Conservation (phyloP, 2,888 invertebrate genomes). For the Parnassius apollo region DNA sequence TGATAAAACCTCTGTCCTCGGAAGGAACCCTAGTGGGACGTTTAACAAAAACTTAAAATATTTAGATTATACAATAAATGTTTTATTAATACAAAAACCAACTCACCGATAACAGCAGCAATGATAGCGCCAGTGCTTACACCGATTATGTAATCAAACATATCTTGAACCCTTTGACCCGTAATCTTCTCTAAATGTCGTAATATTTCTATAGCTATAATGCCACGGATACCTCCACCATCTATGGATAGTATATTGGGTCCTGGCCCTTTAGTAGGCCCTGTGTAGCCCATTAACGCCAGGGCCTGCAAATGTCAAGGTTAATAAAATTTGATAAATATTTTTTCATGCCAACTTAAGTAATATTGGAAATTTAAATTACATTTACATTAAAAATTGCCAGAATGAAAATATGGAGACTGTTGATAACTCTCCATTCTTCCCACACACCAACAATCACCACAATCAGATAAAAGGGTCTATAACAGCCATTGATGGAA, state of each 20-base stretch:
- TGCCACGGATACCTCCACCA: slow-evolving; percentile 94
- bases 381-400: no score
- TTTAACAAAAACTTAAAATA: no score
- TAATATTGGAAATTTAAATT: background rate
- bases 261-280: slow-evolving; percentile 86
- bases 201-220: slow-evolving; percentile 91
- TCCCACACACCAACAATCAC: no score
- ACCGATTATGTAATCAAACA: slow-evolving; percentile 94
- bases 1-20: no score
- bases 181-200: slow-evolving; percentile 87
- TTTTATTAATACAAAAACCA: background rate
- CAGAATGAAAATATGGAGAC: no score
- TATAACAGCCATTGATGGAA: no score
- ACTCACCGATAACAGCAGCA: slow-evolving; percentile 85
- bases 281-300: slow-evolving; percentile 86
- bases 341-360: background rate
- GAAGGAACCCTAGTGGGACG: no score
- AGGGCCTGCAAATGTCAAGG: slow-evolving; percentile 63
- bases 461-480: no score
- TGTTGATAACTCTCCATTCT: no score
- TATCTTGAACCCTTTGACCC: slow-evolving; percentile 84
- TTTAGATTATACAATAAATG: no score
- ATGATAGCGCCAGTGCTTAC: slow-evolving; percentile 93
- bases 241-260: slow-evolving; percentile 92
- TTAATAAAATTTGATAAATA: background rate